These are phyloP conservation scores for Falcunculus frontatus DNA, from an alignment of 2,113 vertebrate genomes.

Conservation along the genomic window DNA sequence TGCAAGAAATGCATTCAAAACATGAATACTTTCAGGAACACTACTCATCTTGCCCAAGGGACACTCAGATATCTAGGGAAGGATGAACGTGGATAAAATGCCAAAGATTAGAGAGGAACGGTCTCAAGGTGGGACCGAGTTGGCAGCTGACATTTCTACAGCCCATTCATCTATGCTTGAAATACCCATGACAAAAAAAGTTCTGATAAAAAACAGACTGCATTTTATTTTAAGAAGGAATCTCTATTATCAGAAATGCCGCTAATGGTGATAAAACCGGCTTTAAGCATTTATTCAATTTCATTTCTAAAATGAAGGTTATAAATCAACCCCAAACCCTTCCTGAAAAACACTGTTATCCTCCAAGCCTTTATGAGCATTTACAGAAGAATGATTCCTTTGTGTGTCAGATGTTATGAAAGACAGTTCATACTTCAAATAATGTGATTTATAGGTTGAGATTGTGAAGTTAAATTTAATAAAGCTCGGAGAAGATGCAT, in stretches of 20 bases:
- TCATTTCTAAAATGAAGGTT: constrained; percentile 26
- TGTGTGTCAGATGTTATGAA: constrained; percentile 31
- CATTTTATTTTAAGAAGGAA: constrained; percentile 18
- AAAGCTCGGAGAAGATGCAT: constrained; percentile 24
- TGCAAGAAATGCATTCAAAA: not conserved
- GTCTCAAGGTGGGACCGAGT: not conserved
- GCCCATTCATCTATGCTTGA: not conserved
- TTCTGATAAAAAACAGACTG: not conserved
- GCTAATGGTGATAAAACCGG: not conserved
- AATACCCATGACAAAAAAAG: not conserved
- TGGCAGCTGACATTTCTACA: not conserved
- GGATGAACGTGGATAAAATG: not conserved
- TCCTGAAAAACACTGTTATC: not conserved
- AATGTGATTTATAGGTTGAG: constrained; percentile 23
- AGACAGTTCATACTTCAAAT: constrained; percentile 40
- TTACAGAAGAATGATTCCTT: constrained; percentile 16
- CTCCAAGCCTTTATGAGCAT: constrained; percentile 13
- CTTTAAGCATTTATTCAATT: constrained; percentile 38
- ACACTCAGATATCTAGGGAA: not conserved
- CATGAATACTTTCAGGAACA: not conserved
- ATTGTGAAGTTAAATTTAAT: constrained; percentile 26
- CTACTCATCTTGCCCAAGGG: not conserved
- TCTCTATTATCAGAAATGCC: not conserved
- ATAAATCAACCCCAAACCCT: constrained; percentile 16
- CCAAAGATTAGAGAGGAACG: not conserved